phyloP scores from a whole-genome alignment of 2,888 invertebrate genomes.

The Caenorhabditis wallacei region DNA sequence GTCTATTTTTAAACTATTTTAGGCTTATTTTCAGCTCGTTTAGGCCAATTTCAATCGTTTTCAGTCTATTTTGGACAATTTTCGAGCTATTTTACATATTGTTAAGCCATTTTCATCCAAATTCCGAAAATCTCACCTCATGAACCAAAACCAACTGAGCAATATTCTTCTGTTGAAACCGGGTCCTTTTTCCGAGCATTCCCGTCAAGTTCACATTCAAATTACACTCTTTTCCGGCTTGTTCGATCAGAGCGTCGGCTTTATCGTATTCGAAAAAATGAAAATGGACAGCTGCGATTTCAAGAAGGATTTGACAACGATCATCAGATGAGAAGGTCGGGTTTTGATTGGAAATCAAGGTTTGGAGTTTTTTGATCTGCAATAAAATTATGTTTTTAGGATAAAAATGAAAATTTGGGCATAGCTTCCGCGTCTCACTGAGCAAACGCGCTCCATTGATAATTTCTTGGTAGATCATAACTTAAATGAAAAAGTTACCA shows the following conservation, averaged over 20 bases:
- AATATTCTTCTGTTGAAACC: constrained; percentile 90
- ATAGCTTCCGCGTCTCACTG: no score
- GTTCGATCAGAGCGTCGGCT: constrained; percentile 47
- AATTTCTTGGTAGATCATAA: not conserved
- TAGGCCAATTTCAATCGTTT: not conserved
- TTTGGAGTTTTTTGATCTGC: constrained; percentile 31
- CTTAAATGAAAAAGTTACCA: no score
- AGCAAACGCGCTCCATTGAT: not conserved
- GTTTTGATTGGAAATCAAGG: not conserved
- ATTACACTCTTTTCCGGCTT: constrained; percentile 46
- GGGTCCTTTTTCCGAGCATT: constrained; percentile 92
- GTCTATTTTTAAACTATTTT: no score
- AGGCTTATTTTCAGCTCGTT: no score
- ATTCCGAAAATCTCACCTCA: constrained; percentile 21
- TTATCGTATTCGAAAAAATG: constrained; percentile 62
- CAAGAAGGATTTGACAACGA: constrained; percentile 20
- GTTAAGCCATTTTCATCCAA: not conserved
- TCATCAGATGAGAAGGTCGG: constrained; percentile 3
- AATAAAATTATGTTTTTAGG: constrained; percentile 1
- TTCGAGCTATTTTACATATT: no score
- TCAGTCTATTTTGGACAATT: no score
- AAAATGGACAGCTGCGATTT: constrained; percentile 59
- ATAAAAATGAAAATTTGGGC: no score
- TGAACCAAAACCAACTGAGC: constrained; percentile 87
- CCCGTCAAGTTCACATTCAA: constrained; percentile 84